Base-by-base conservation (phyloP, 1,140 invertebrate species). In the Drosophila virilis region DNA sequence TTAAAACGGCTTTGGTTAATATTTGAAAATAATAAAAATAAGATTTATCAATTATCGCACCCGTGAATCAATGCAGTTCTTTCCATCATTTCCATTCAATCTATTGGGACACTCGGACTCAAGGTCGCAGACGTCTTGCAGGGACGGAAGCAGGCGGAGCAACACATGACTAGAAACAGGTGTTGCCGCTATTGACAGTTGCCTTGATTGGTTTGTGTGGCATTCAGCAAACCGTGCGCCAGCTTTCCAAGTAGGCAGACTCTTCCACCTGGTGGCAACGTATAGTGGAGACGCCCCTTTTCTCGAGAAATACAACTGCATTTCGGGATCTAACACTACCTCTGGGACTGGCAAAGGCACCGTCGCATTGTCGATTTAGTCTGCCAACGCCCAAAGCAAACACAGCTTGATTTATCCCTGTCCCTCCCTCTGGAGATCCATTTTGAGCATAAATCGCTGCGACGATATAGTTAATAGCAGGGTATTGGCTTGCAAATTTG, bases 141-240 rank as follows among this genome's bases (percentile, higher is more conserved):
- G 22, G 22, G 22, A 28, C 42, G 43, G 43, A 60, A 62, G 37
- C 55, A 51, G 48, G 46, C 8, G 22, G 50, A 57, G 74, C 37
- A 55, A 50, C 50, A 51, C 22, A 59, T 9, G 38, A 45, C 35
- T 32, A 40, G 60, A 43, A 78, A 68, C 75, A 78, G 82, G 82
- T 86, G 82, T 86, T 81, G 71, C 78, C 82, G 50, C 66, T 57
- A 78, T 86, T 86, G 82, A 86, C 82, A 85, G 82, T 86, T 59
- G 67, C 70, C 78, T 28, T 86, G 82, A 86, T 76, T 86, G 67
- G 59, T 55, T 81, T 81, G 71, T 86, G 82, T 86, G 80, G 78
- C 82, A 86, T 81, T 82, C 62, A 55, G 71, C 75, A 86, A 79
- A 78, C 71, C 67, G 74, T 60, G 52, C 73, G 57, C 59, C 72